Percentiles rank a stretch among this genome's conserved stretches.
These are phyloP conservation scores for Diachasmimorpha longicaudata DNA, from an alignment of 1,140 invertebrate species.

Conservation along the genomic window DNA sequence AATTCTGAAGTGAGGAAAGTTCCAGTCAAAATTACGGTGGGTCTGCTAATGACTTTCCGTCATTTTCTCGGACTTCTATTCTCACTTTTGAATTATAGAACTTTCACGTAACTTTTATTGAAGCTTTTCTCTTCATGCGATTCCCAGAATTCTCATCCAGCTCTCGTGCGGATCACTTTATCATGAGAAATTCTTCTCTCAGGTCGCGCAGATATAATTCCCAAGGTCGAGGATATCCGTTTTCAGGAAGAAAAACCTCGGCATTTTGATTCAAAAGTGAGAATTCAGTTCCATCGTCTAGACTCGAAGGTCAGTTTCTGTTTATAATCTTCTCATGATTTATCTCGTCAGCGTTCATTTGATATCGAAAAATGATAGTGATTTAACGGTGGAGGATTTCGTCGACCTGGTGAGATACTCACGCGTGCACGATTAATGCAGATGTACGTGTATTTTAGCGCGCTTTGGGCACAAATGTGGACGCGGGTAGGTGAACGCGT, in stretches of 20 bases:
- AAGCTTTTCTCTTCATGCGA: no score
- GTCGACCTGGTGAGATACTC: neutral
- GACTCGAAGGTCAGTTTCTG: neutral
- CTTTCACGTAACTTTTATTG: no score
- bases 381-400: neutral
- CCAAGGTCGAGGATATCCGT: constrained; percentile 27
- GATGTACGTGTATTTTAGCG: neutral
- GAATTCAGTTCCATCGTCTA: neutral
- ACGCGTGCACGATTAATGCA: no score
- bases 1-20: no score
- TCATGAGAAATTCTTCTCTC: neutral
- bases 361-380: neutral
- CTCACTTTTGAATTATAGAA: no score
- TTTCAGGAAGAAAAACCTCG: constrained; percentile 29
- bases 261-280: neutral
- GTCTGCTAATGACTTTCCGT: no score
- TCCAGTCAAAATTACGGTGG: no score
- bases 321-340: neutral
- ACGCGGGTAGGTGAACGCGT: constrained; percentile 28
- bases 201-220: constrained; percentile 2
- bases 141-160: no score
- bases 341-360: neutral
- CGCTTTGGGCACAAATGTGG: neutral
- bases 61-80: no score
- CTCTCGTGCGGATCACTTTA: neutral